A percentile compares a stretch with the other conserved stretches of the same genome.
Conservation (phyloP, 2,113 vertebrate species). For the Emydura subglobosa region DNA sequence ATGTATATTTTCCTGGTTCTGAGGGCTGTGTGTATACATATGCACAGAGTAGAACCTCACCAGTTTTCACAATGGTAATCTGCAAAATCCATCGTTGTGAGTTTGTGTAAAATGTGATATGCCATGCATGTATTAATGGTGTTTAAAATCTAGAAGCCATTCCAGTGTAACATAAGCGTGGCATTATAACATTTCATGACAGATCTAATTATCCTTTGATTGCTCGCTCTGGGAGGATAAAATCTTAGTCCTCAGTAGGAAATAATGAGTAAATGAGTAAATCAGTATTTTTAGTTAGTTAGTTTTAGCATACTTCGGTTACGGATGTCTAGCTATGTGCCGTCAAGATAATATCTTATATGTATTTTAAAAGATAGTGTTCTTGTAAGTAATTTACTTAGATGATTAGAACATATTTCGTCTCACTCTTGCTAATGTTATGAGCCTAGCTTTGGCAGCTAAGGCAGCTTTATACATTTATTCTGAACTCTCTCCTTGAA, state of each 20-base stretch:
- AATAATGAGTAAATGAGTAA: slow-evolving; percentile 45
- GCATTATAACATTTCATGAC: slow-evolving; percentile 33
- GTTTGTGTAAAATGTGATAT: neutral
- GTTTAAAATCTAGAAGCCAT: slow-evolving; percentile 22
- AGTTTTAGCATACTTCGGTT: slow-evolving; percentile 52
- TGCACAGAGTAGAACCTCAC: neutral
- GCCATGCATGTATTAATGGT: neutral
- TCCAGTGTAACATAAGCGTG: slow-evolving; percentile 51
- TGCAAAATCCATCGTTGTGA: neutral
- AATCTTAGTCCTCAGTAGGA: slow-evolving; percentile 31
- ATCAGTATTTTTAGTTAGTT: slow-evolving; percentile 59
- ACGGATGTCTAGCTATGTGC: slow-evolving; percentile 34
- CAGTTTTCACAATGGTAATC: neutral
- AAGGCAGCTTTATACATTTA: neutral
- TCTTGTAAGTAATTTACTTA: slow-evolving; percentile 53
- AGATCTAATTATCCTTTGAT: slow-evolving; percentile 62
- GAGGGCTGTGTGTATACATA: accelerated
- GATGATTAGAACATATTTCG: slow-evolving; percentile 47
- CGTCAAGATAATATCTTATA: slow-evolving; percentile 6
- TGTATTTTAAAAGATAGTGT: slow-evolving; percentile 40
- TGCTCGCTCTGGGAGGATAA: slow-evolving; percentile 32
- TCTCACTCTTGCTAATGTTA: slow-evolving; percentile 63
- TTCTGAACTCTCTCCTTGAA: neutral
- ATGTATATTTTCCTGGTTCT: neutral
- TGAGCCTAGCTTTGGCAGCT: slow-evolving; percentile 55